These are phyloP conservation scores for Trichoplax adhaerens DNA, from an alignment of 37 sponge, comb jelly and placozoan genomes.

Conservation along the genomic window DNA sequence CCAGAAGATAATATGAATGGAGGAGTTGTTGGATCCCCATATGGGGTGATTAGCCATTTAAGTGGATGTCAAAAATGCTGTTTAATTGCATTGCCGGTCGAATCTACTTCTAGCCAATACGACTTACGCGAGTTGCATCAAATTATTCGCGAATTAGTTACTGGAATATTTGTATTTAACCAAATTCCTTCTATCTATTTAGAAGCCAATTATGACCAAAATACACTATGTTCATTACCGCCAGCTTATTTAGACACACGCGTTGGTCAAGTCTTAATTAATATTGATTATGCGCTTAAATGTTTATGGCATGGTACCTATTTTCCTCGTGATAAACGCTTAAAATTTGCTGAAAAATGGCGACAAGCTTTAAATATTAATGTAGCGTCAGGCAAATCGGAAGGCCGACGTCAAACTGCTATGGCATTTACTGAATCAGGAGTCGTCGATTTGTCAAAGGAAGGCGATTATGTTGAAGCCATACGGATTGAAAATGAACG, in stretches of 20 bases:
- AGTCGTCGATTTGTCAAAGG: no score
- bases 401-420: no score
- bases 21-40: no score
- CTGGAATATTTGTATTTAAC: constrained; percentile 72
- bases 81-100: no score
- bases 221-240: constrained; percentile 27
- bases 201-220: constrained; percentile 42
- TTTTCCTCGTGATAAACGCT: constrained; percentile 37
- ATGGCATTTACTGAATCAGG: no score
- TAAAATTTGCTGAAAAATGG: constrained; percentile 34
- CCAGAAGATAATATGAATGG: no score
- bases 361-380: background rate
- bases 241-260: constrained; percentile 65
- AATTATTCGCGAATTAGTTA: constrained; percentile 51
- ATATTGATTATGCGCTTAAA: constrained; percentile 37
- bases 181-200: constrained; percentile 42
- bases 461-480: no score
- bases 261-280: constrained; percentile 37
- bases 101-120: no score
- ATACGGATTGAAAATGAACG: no score
- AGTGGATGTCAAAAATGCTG: no score
- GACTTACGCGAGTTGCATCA: constrained; percentile 50
- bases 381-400: no score
- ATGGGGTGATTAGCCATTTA: no score
- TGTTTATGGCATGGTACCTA: constrained; percentile 42